Base-by-base conservation (phyloP, 2,113 vertebrate species). In the Rana temporaria region DNA sequence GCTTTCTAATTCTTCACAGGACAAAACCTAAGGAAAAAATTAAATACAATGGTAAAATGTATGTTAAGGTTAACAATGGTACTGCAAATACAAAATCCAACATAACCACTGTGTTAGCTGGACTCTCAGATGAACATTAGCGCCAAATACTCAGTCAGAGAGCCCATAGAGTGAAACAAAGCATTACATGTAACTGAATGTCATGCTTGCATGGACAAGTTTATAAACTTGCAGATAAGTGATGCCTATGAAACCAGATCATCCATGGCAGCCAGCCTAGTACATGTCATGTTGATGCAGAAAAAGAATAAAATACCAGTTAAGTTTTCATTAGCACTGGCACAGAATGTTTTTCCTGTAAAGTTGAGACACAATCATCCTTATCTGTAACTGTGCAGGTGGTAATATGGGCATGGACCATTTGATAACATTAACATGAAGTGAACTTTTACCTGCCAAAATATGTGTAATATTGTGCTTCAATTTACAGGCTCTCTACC, bases 181-280 rank as follows among this genome's bases (percentile, higher is more conserved):
- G 64, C 42, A 38, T 16, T 6, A 30, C 48, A 22, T 42, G n/a
- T 68, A 79, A 34, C 26, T 9, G 64, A 68, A 68, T 57, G 64
- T 68, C 53, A 79, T 67, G 26, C 77, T 68, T 79, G 48, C 77
- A 68, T 79, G 77, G 77, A 19, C 63, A 38, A 34, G 64, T 79
- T 68, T 68, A 68, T 68, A 68, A 79, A 79, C 77, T n/a, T 68
- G 77, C 22, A 79, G 64, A 79, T 79, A 79, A 79, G 77, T 79
- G 77, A 79, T 68, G 77, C 66, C 65, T 67, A 79, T 59, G 77
- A 79, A 79, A 68, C 64, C 56, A 59, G 68, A 79, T 79, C 77
- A 26, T 57, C 52, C 26, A 59, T 68, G 77, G 77, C 77, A 79
- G 77, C 77, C 30, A 42, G 63, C 77, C 64, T 68, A 79, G 64